A percentile compares a stretch with the other conserved stretches of the same genome.
Conservation (phyloP, 1,140 invertebrate genomes). For the Drosophila mayri region DNA sequence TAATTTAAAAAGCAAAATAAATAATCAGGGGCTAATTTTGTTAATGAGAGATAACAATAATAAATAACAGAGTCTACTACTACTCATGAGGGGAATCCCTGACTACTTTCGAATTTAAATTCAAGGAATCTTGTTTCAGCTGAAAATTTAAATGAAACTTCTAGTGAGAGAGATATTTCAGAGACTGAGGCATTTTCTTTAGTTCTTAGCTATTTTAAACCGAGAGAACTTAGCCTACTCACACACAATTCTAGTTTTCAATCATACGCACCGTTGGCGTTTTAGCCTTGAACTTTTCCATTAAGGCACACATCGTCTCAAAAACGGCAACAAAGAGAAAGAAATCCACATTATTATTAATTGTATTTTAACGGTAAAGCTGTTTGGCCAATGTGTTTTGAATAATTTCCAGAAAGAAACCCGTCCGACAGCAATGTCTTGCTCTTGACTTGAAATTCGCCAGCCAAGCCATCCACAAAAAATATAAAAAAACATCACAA, state of each 20-base stretch:
- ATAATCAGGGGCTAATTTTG: constrained; percentile 43
- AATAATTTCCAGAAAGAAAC: constrained; percentile 53
- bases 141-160: background rate
- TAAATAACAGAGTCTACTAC: constrained; percentile 17
- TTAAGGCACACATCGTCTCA: constrained; percentile 10
- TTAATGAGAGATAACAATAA: constrained; percentile 10
- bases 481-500: constrained; percentile 25
- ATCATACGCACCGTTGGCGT: constrained; percentile 57
- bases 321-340: constrained; percentile 31
- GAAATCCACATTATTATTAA: constrained; percentile 67
- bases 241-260: constrained; percentile 62
- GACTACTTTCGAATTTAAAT: background rate
- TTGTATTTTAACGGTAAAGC: constrained; percentile 72
- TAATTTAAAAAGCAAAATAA: constrained; percentile 34
- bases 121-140: background rate
- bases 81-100: constrained; percentile 3
- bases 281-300: constrained; percentile 65
- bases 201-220: background rate
- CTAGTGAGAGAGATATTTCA: background rate
- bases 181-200: background rate
- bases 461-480: constrained; percentile 48
- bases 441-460: constrained; percentile 47
- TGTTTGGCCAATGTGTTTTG: constrained; percentile 43
- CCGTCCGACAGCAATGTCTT: constrained; percentile 55
- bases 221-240: constrained; percentile 51